A percentile compares a stretch with the other conserved stretches of the same genome.
Conservation (phyloP, 2,888 invertebrate species). For the Epinotia brunnichana region DNA sequence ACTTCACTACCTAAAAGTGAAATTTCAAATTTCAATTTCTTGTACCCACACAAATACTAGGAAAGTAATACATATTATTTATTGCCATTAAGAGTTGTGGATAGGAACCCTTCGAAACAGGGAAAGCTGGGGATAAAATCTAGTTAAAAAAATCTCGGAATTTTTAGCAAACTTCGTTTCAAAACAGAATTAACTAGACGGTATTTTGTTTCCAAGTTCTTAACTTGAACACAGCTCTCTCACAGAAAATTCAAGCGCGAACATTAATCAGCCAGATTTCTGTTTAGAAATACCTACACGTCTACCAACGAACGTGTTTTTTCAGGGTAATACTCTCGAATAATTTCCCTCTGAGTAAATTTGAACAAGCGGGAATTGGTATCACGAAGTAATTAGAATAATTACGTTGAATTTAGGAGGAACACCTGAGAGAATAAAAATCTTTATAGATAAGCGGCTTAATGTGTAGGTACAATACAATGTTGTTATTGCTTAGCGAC, state of each 20-base stretch:
- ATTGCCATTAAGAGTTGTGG: too few relatives aligned
- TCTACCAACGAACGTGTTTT: not conserved
- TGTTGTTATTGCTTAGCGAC: conserved; percentile 8
- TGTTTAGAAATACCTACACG: conserved; percentile 4
- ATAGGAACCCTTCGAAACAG: not conserved
- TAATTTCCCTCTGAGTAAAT: not conserved
- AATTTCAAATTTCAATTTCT: too few relatives aligned
- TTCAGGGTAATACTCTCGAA: conserved; percentile 8
- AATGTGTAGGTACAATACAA: not conserved
- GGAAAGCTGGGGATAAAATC: not conserved
- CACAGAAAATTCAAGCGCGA: conserved; percentile 18
- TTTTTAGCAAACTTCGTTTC: not conserved
- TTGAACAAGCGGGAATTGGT: conserved; percentile 2
- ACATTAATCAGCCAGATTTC: conserved; percentile 2
- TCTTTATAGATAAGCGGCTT: conserved; percentile 28
- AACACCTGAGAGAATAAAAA: conserved; percentile 15
- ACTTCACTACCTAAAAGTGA: too few relatives aligned
- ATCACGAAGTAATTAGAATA: conserved; percentile 9
- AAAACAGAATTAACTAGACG: not conserved
- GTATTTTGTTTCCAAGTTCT: conserved; percentile 7
- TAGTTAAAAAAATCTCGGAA: not conserved
- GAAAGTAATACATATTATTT: too few relatives aligned
- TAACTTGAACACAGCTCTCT: conserved; percentile 3
- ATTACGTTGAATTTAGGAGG: conserved; percentile 12
- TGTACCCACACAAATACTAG: too few relatives aligned